phyloP scores from a whole-genome alignment of 2,888 invertebrate species.

The Lordiphosa fenestrarum region DNA sequence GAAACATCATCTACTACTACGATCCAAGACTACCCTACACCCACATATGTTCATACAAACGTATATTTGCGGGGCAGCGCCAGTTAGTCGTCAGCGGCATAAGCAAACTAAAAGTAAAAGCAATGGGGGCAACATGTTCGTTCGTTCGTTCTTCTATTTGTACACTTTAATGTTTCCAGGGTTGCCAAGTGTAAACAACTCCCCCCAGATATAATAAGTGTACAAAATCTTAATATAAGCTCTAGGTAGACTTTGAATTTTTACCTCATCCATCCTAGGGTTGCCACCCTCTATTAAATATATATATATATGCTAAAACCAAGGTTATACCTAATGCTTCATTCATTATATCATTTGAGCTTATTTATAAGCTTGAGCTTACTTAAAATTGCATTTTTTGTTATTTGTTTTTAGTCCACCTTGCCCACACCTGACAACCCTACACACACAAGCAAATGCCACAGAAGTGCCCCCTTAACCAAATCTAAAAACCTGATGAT shows the following conservation, averaged over 20 bases:
- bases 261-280: conserved; percentile 2
- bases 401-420: background rate
- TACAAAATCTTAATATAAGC: background rate
- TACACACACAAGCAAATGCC: conserved; percentile 31
- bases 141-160: conserved; percentile 35
- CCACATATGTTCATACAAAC: background rate
- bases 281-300: conserved; percentile 1
- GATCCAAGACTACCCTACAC: conserved; percentile 1
- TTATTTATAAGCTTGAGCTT: background rate
- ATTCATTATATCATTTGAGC: background rate
- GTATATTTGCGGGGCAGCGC: background rate
- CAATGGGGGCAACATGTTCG: conserved; percentile 34
- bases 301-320: background rate
- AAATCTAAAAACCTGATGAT: conserved; percentile 4
- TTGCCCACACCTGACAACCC: conserved; percentile 55
- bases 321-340: too few relatives aligned
- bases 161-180: conserved; percentile 52
- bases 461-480: background rate
- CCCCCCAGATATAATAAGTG: background rate
- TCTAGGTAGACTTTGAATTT: too few relatives aligned
- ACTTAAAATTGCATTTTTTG: background rate
- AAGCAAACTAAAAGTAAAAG: conserved; percentile 21
- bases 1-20: background rate
- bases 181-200: conserved; percentile 42
- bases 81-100: too few relatives aligned